Base-by-base conservation (phyloP, 2,888 invertebrate species). In the Adineta ricciae region DNA sequence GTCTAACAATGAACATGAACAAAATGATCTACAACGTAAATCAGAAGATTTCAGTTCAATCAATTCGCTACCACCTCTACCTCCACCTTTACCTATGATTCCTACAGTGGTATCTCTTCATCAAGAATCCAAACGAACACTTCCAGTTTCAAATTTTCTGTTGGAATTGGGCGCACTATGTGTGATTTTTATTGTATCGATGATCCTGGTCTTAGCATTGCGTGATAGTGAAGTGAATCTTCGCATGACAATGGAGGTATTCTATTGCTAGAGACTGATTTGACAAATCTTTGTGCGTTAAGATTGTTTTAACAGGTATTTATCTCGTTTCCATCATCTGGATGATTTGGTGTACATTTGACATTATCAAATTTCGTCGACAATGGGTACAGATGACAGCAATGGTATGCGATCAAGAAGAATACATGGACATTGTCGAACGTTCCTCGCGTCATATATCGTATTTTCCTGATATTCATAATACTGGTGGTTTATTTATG, bases 241-340 rank as follows among this genome's bases (percentile, higher is more conserved):
- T 78, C 78, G 78, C 24, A n/a, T 24, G n/a, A 41, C 78, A 38
- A 78, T 41, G 41, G 41, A 78, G 41, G 78, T 78, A 78, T 50
- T 50, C 9, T 50, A 50, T 50, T 50, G 3, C 50, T 19, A 7
- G 3, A 50, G 19, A 50, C 3, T 50, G 14, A 9, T 50, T 19
- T 9, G 11, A n/a, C n/a, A n/a, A n/a, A n/a, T n/a, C n/a, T n/a
- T 19, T 19, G 32, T 0, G 27, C 1, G n/a, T 11, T 27, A 3
- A 85, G 85, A 7, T 82, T 41, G 83, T 85, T 32, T 84, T 36
- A 78, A 50, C 56, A 19, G 78, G 32, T 78, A 41, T 85, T 27
- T 85, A 82, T 73, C 14, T 85, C 27, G 27, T 84, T 46, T 83
- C 83, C 9, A 84, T 85, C 7, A 24, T 73, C 46, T 72, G 85